Conservation (phyloP, 1,140 invertebrate genomes). For the Babylonia areolata region DNA sequence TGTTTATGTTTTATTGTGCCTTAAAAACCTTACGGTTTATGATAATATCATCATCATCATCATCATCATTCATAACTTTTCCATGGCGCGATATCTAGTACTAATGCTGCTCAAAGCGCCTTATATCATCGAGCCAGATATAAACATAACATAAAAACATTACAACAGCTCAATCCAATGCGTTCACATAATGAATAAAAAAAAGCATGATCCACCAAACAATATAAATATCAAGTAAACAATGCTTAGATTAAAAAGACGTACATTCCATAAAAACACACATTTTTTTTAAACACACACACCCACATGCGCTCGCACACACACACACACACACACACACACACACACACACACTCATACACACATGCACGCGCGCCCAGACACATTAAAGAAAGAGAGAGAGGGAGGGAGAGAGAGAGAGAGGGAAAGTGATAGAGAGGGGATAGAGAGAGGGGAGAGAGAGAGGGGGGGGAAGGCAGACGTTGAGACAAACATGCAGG, state of each 20-base stretch:
- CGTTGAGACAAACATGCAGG: too few relatives aligned
- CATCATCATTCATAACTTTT: too few relatives aligned
- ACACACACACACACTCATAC: conserved; percentile 2
- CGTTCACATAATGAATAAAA: not conserved
- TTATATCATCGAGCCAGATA: not conserved
- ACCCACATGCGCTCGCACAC: not conserved
- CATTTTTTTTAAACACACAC: not conserved
- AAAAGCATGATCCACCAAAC: not conserved
- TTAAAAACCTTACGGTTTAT: too few relatives aligned
- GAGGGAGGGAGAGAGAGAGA: too few relatives aligned
- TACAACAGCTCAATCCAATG: not conserved
- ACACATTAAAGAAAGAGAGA: too few relatives aligned
- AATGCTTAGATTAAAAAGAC: not conserved
- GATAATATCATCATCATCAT: too few relatives aligned
- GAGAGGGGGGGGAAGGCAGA: too few relatives aligned
- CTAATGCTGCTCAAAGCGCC: too few relatives aligned
- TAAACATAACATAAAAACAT: not conserved
- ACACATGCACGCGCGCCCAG: not conserved
- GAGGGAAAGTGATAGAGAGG: too few relatives aligned
- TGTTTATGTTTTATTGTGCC: too few relatives aligned
- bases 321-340: not conserved
- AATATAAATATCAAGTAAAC: not conserved
- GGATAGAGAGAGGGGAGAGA: too few relatives aligned
- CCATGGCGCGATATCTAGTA: too few relatives aligned
- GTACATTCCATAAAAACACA: not conserved